phyloP scores from a whole-genome alignment of 2,113 vertebrate genomes.

The Cryptomyrus ogoouensis region DNA sequence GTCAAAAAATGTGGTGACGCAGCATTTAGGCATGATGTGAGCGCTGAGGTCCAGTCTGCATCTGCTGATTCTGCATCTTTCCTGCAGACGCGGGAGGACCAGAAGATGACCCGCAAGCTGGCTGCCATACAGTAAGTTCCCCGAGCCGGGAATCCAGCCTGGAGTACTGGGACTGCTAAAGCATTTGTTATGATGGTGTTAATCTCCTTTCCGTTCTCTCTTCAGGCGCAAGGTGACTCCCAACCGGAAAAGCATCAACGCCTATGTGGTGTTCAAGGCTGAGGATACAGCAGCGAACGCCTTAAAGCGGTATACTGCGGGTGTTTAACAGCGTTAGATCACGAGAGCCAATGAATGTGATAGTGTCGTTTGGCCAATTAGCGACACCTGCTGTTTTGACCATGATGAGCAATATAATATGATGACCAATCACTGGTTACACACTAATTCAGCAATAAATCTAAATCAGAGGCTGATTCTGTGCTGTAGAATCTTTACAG shows the following conservation, averaged over 20 bases:
- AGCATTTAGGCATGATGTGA: neutral
- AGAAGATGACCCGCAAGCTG: constrained; percentile 69
- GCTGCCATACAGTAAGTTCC: constrained; percentile 80
- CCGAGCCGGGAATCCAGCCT: neutral
- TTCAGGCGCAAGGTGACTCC: constrained; percentile 77
- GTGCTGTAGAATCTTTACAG: neutral
- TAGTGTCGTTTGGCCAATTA: neutral
- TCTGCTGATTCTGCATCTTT: constrained; percentile 23
- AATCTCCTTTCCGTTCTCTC: neutral
- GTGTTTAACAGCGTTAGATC: neutral
- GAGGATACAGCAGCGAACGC: constrained; percentile 63
- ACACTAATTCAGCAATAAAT: neutral
- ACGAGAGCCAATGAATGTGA: neutral
- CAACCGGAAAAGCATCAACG: constrained; percentile 75
- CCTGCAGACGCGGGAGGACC: constrained; percentile 79
- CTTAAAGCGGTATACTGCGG: constrained; percentile 54
- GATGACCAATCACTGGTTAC: neutral
- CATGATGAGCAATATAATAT: neutral
- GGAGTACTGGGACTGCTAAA: neutral
- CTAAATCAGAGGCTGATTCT: neutral
- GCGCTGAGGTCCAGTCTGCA: neutral
- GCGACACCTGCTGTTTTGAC: neutral
- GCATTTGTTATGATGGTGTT: neutral
- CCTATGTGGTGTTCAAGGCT: constrained; percentile 86
- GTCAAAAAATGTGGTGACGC: too few relatives aligned